phyloP scores from a whole-genome alignment of 1,140 invertebrate species.

The Subanguina moxae region DNA sequence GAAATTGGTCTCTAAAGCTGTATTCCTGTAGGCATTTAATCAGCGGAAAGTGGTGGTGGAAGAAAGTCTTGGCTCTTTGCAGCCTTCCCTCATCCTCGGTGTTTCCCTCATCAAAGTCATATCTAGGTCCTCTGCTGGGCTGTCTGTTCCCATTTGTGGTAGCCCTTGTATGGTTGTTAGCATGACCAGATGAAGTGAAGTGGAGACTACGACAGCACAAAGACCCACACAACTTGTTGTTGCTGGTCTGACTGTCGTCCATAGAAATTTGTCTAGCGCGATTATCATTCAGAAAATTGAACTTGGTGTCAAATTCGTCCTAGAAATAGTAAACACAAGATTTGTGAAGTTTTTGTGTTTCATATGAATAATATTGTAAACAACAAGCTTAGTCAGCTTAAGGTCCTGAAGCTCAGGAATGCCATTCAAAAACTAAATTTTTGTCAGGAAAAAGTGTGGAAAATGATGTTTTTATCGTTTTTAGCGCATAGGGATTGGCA shows the following conservation, averaged over 20 bases:
- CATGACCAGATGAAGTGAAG: too few species aligned
- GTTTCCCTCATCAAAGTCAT: constrained; percentile 3
- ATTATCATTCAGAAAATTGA: constrained; percentile 38
- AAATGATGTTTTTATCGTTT: too few species aligned
- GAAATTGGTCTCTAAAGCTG: constrained; percentile 22
- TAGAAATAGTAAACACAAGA: constrained; percentile 9
- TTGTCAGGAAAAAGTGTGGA: too few species aligned
- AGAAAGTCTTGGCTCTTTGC: background rate
- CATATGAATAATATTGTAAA: too few species aligned
- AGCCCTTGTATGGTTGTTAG: too few species aligned
- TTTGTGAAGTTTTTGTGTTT: too few species aligned
- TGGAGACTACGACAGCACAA: too few species aligned
- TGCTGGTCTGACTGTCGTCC: background rate
- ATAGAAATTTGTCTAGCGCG: background rate
- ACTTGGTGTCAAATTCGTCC: constrained; percentile 49
- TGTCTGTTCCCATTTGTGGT: background rate
- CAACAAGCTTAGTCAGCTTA: too few species aligned
- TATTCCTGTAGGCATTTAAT: constrained; percentile 29
- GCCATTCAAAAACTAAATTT: too few species aligned
- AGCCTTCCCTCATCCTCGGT: constrained; percentile 6
- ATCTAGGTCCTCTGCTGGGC: background rate
- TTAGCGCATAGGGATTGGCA: too few species aligned
- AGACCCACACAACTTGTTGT: too few species aligned
- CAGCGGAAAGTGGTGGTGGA: constrained; percentile 31
- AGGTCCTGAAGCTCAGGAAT: too few species aligned